phyloP scores from a whole-genome alignment of 2,113 vertebrate species.

The Forbesichthys agassizii region DNA sequence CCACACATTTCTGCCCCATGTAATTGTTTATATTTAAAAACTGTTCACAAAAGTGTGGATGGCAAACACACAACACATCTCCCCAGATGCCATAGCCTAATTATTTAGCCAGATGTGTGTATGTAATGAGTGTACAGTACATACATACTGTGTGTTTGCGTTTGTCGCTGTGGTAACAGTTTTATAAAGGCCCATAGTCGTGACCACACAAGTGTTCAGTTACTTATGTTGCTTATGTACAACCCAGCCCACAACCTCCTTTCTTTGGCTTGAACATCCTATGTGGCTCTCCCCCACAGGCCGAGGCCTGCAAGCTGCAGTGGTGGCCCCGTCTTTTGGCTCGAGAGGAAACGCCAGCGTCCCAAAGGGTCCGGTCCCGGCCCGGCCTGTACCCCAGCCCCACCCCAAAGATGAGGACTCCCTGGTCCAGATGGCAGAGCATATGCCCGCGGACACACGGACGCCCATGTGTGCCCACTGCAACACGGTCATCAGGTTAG shows the following conservation, averaged over 20 bases:
- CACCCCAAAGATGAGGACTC: slow-evolving; percentile 84
- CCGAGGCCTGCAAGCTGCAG: slow-evolving; percentile 24
- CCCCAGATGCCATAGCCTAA: slow-evolving; percentile 9
- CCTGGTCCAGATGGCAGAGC: slow-evolving; percentile 90
- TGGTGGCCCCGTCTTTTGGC: slow-evolving; percentile 77
- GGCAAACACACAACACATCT: not conserved
- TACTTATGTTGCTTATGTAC: slow-evolving; percentile 43
- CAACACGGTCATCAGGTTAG: slow-evolving; percentile 89
- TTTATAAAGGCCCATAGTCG: slow-evolving; percentile 42
- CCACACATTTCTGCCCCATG: no score
- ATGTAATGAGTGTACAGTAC: slow-evolving; percentile 14
- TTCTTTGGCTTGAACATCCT: not conserved
- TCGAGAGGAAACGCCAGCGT: slow-evolving; percentile 74
- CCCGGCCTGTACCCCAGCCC: slow-evolving; percentile 60
- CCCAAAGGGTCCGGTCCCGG: slow-evolving; percentile 48
- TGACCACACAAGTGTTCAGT: slow-evolving; percentile 45
- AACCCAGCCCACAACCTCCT: not conserved
- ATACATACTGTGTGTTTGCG: not conserved
- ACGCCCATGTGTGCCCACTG: slow-evolving; percentile 94
- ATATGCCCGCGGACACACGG: slow-evolving; percentile 90
- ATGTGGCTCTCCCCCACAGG: slow-evolving; percentile 16
- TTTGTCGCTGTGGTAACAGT: slow-evolving; percentile 13
- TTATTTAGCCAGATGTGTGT: slow-evolving; percentile 51
- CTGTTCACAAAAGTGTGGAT: no score
- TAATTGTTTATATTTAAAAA: no score